Evolutionary conservation across 2,113 vertebrate genomes (phyloP).

Genomic region (Pandion haliaetus): DNA sequence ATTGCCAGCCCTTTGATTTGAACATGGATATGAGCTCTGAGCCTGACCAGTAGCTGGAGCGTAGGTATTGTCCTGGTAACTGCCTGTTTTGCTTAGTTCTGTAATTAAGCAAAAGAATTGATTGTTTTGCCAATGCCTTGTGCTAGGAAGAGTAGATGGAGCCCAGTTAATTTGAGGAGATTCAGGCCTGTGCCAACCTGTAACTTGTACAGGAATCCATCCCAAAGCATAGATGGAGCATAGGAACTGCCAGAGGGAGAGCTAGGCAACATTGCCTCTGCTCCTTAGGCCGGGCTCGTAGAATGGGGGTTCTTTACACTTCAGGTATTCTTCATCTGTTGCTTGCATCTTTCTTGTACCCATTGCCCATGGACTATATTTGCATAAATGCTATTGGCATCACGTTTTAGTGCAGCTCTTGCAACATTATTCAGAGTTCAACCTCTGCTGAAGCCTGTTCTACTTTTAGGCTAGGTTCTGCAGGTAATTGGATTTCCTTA

Average conservation of each 20-base stretch:
- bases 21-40: neutral
- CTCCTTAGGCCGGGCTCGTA: rapidly evolving
- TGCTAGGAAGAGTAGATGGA: neutral
- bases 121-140: neutral
- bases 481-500: neutral
- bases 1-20: neutral
- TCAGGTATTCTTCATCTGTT: rapidly evolving
- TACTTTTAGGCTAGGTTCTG: neutral
- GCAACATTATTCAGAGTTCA: neutral
- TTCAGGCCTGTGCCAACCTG: neutral
- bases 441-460: neutral
- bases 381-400: neutral
- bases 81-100: neutral
- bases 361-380: neutral
- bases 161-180: neutral
- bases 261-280: rapidly evolving
- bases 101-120: neutral
- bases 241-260: neutral
- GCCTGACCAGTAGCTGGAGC: neutral
- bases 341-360: neutral
- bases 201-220: neutral
- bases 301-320: neutral
- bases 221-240: neutral
- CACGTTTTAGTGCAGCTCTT: neutral
- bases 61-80: neutral